Percentiles rank a stretch among this genome's conserved stretches.
phyloP scores from a whole-genome alignment of 2,888 invertebrate species.

The Gari tellinella region DNA sequence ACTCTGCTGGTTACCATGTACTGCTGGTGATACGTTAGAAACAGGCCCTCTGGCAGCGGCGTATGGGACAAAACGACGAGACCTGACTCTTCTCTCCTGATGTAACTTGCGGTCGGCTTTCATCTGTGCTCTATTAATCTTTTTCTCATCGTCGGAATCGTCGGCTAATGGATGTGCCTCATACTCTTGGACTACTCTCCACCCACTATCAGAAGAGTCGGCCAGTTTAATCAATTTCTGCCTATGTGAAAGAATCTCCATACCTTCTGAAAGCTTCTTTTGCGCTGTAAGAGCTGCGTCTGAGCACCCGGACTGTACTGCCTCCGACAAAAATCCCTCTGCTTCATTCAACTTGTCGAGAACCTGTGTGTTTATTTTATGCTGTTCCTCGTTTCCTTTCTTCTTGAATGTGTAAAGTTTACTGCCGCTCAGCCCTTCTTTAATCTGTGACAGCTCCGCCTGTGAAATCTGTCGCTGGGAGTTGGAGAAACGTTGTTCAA shows the following conservation, averaged over 20 bases:
- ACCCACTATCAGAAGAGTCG: slow-evolving; percentile 23
- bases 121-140: slow-evolving; percentile 31
- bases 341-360: slow-evolving; percentile 20
- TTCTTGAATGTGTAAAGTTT: slow-evolving; percentile 22
- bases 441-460: no score
- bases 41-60: neutral
- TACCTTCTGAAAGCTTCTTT: slow-evolving; percentile 32
- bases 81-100: slow-evolving; percentile 8
- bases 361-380: slow-evolving; percentile 9
- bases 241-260: slow-evolving; percentile 17
- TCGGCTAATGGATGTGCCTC: slow-evolving; percentile 34
- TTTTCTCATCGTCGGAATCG: slow-evolving; percentile 36
- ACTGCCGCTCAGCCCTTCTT: no score
- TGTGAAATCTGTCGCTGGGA: no score
- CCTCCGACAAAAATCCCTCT: slow-evolving; percentile 1
- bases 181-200: slow-evolving; percentile 32
- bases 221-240: slow-evolving; percentile 31
- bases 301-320: no score
- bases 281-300: slow-evolving; percentile 3
- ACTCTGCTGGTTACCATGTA: neutral
- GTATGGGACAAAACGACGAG: slow-evolving; percentile 8
- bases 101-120: slow-evolving; percentile 26
- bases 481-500: no score
- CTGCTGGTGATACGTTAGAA: neutral
- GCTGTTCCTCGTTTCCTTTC: slow-evolving; percentile 30